Evolutionary conservation across 2,888 invertebrate genomes (phyloP).

Genomic region (Drosophila emarginata): DNA sequence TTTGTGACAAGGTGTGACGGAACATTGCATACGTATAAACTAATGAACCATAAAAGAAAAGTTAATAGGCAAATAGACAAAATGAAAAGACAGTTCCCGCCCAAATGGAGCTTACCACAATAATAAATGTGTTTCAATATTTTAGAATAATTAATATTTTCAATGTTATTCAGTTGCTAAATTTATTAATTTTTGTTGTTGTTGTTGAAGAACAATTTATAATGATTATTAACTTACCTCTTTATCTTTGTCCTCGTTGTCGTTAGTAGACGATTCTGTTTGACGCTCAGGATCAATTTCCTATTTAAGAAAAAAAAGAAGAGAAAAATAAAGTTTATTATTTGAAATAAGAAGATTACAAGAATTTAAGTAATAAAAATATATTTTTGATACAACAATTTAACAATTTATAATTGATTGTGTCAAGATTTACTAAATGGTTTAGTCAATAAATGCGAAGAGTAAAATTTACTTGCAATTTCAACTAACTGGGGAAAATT

Average conservation of each 20-base stretch:
- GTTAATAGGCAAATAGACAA: background rate
- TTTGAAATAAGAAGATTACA: too few relatives aligned
- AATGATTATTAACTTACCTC: constrained; percentile 53
- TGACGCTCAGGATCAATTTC: constrained; percentile 89
- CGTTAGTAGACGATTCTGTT: constrained; percentile 82
- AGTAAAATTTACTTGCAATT: too few relatives aligned
- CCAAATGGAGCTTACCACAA: constrained; percentile 8
- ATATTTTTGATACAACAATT: too few relatives aligned
- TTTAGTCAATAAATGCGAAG: constrained; percentile 30
- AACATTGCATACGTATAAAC: background rate
- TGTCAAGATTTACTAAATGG: too few relatives aligned
- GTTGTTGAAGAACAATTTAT: constrained; percentile 28
- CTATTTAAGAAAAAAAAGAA: constrained; percentile 80
- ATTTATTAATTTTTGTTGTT: constrained; percentile 22
- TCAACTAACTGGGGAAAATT: too few relatives aligned
- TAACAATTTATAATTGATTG: too few relatives aligned
- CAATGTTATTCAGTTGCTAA: constrained; percentile 31
- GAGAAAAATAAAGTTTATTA: constrained; percentile 1
- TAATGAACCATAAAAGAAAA: background rate
- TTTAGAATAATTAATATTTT: constrained; percentile 28
- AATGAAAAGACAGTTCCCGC: background rate
- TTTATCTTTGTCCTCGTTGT: constrained; percentile 83
- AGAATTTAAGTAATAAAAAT: too few relatives aligned
- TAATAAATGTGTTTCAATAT: constrained; percentile 23
- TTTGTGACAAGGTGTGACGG: constrained; percentile 61